phyloP scores from a whole-genome alignment of 2,888 invertebrate genomes.

The Nemotelus pantherinus region DNA sequence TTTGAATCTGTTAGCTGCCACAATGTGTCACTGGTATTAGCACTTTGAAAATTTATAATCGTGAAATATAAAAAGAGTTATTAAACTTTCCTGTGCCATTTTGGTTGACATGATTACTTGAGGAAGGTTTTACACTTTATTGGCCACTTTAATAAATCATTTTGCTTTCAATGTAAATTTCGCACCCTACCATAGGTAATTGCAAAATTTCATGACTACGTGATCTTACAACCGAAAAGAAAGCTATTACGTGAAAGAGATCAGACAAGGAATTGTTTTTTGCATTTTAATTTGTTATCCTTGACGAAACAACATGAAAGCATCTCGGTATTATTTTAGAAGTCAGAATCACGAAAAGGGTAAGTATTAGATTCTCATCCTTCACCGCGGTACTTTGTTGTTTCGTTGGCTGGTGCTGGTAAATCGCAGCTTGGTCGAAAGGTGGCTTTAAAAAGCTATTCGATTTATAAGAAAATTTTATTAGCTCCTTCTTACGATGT shows the following conservation, averaged over 20 bases:
- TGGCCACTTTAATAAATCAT: conserved; percentile 41
- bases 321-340: not conserved
- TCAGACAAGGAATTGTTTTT: conserved; percentile 27
- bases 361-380: not conserved
- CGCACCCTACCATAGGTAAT: too few species aligned
- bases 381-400: too few species aligned
- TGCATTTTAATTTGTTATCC: conserved; percentile 34
- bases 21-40: conserved; percentile 35
- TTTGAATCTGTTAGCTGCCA: not conserved
- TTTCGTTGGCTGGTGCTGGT: too few species aligned
- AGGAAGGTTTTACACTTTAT: conserved; percentile 38
- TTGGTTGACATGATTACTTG: conserved; percentile 13
- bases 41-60: conserved; percentile 27
- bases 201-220: too few species aligned
- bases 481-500: conserved; percentile 12
- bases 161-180: not conserved
- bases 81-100: conserved; percentile 32
- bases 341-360: not conserved
- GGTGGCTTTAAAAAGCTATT: conserved; percentile 18
- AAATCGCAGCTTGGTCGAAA: not conserved
- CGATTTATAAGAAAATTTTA: conserved; percentile 18
- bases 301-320: conserved; percentile 11
- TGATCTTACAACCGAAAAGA: not conserved
- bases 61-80: conserved; percentile 4
- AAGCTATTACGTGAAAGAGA: conserved; percentile 19